phyloP scores from a whole-genome alignment of 2,888 invertebrate species.

The Eristalis pertinax region DNA sequence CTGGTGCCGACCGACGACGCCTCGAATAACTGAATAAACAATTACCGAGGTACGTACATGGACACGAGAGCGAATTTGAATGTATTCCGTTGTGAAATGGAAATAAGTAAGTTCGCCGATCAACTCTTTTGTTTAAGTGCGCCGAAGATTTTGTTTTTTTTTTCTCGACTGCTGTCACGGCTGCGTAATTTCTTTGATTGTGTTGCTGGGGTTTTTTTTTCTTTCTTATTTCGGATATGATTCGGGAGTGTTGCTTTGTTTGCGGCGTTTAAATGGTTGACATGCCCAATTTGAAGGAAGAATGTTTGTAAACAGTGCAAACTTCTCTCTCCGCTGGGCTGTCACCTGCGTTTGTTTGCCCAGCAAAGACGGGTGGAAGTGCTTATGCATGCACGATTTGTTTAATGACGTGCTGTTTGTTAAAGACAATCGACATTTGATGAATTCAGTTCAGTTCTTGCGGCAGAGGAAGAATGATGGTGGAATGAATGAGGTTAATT shows the following conservation, averaged over 20 bases:
- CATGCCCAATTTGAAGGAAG: background rate
- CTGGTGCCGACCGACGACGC: conserved; percentile 36
- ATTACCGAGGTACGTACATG: conserved; percentile 36
- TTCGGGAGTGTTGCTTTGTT: background rate
- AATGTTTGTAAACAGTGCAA: background rate
- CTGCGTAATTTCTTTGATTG: background rate
- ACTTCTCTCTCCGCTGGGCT: background rate
- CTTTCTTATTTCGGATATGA: background rate
- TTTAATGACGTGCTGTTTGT: background rate
- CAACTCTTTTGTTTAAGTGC: conserved; percentile 31
- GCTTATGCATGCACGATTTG: background rate
- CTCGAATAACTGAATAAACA: conserved; percentile 48
- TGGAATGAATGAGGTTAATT: background rate
- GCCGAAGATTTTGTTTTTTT: background rate
- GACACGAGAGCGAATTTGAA: conserved; percentile 30
- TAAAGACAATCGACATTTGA: background rate
- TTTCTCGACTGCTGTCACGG: background rate
- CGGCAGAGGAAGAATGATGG: background rate
- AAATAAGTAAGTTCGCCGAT: conserved; percentile 33
- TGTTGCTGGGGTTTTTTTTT: background rate
- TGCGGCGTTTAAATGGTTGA: background rate
- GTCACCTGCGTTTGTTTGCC: background rate
- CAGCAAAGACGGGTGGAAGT: background rate
- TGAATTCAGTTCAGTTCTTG: background rate
- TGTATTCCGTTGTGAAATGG: conserved; percentile 8